phyloP scores from a whole-genome alignment of 2,797 vertebrate genomes.

The Acanthurus leucopareius region DNA sequence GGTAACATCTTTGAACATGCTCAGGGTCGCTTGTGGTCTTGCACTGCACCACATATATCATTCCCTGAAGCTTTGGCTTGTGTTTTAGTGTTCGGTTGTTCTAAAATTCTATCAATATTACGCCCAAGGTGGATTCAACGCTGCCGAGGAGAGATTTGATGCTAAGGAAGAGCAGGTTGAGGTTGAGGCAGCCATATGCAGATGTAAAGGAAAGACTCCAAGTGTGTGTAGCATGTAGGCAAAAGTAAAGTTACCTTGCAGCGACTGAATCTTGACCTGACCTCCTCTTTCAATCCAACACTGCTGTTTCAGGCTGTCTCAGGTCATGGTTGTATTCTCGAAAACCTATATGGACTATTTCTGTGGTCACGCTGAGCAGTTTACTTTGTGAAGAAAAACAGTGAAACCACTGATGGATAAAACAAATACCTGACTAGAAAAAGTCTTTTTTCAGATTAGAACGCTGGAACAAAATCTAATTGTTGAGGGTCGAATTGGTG shows the following conservation, averaged over 20 bases:
- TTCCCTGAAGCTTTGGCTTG: slow-evolving; percentile 17
- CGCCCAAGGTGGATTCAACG: slow-evolving; percentile 3
- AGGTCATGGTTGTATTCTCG: background rate
- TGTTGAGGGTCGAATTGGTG: too few relatives aligned
- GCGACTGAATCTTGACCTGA: slow-evolving; percentile 10
- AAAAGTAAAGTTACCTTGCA: slow-evolving; percentile 18
- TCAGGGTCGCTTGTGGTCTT: slow-evolving; percentile 6
- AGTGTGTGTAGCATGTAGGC: slow-evolving; percentile 3
- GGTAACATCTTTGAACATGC: slow-evolving; percentile 24
- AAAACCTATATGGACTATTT: too few relatives aligned
- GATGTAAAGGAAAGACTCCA: background rate
- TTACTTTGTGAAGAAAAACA: too few relatives aligned
- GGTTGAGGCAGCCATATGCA: background rate
- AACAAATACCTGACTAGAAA: too few relatives aligned
- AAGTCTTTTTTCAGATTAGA: too few relatives aligned
- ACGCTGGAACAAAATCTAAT: too few relatives aligned
- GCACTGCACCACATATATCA: background rate
- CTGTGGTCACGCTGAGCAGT: too few relatives aligned
- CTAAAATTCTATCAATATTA: slow-evolving; percentile 35
- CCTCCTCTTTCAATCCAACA: background rate
- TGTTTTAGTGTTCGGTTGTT: slow-evolving; percentile 37
- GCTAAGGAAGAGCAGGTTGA: background rate
- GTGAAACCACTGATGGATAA: too few relatives aligned
- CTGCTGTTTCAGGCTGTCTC: background rate
- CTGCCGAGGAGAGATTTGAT: slow-evolving; percentile 8